These are phyloP conservation scores for Meloidogyne hapla DNA, from an alignment of 1,140 invertebrate species.

Conservation along the genomic window DNA sequence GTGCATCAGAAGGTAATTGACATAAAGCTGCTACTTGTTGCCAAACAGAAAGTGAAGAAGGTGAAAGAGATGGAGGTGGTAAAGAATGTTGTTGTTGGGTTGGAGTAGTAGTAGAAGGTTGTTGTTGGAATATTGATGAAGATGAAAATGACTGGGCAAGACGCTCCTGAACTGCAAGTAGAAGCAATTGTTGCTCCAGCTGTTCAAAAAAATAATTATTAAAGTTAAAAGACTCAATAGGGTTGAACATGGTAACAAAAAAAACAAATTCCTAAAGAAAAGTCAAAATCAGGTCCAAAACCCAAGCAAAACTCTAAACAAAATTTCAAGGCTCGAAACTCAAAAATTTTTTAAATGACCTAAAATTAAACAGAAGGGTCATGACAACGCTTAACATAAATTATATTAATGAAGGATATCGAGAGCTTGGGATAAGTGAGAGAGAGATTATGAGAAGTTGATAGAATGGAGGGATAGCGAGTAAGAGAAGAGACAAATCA, in stretches of 20 bases:
- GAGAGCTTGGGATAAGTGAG: too few relatives aligned
- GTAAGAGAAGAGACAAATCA: too few relatives aligned
- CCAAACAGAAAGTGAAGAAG: constrained; percentile 24
- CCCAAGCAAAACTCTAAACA: too few relatives aligned
- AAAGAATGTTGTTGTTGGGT: neutral
- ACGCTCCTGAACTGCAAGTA: constrained; percentile 54
- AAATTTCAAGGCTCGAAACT: too few relatives aligned
- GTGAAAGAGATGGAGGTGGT: neutral
- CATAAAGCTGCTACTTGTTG: constrained; percentile 27
- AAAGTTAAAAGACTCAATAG: neutral
- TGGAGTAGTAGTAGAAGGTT: constrained; percentile 9
- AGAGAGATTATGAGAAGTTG: too few relatives aligned
- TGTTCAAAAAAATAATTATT: constrained; percentile 11
- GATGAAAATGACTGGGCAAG: constrained; percentile 43
- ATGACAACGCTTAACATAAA: too few relatives aligned
- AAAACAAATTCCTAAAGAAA: too few relatives aligned
- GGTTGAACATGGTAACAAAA: neutral
- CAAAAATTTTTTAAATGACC: too few relatives aligned
- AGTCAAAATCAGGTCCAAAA: too few relatives aligned
- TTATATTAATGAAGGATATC: too few relatives aligned
- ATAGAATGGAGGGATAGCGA: too few relatives aligned
- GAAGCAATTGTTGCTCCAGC: constrained; percentile 43
- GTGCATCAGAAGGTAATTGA: neutral
- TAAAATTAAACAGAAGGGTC: too few relatives aligned
- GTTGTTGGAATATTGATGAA: neutral